Evolutionary conservation across 2,888 invertebrate genomes (phyloP), one percentile per base, ranked within the genome.

Genomic region (Anarsia innoxiella): DNA sequence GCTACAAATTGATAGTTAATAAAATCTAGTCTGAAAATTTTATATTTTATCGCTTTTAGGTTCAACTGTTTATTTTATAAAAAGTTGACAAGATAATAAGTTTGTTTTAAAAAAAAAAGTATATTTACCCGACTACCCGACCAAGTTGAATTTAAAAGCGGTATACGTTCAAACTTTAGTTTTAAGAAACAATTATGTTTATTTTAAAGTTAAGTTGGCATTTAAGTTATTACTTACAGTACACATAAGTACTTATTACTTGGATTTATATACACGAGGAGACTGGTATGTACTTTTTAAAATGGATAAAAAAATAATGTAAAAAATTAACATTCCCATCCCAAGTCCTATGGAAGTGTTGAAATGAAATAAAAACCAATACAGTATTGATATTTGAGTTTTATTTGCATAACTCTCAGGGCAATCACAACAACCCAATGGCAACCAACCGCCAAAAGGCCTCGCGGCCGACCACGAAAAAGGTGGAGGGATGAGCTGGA

Each of bases 331-430:
- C 82, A 83, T 83, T 83, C 82, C 82, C 73, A 60, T 63, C 59
- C 60, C 60, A 15, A 9, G 52, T 56, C 53, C 49, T 54, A 47
- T 52, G 61, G 52, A 65, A 64, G 59, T 55, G 67, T 70, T 71
- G 59, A 70, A 78, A 77, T 70, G 74, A 76, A 76, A 78, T 5
- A 74, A 76, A 76, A 79, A 78, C 82, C 82, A 79, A 79, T 71
- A 80, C 82, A 82, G 82, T 82, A 83, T 83, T 82, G 63, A 66
- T 11, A 76, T 61, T 64, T 60, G 71, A 23, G 58, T 82, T 80
- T 80, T 48, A 71, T 63, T 71, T 4, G 6, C 3, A 19, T 36
- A n/a, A 19, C 19, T n/a, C n/a, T n/a, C n/a, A n/a, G n/a, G n/a
- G n/a, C n/a, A n/a, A n/a, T n/a, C n/a, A n/a, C n/a, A n/a, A n/a